These are phyloP conservation scores for Epinephelus awoara DNA, from an alignment of 2,797 vertebrate species.

Conservation along the genomic window DNA sequence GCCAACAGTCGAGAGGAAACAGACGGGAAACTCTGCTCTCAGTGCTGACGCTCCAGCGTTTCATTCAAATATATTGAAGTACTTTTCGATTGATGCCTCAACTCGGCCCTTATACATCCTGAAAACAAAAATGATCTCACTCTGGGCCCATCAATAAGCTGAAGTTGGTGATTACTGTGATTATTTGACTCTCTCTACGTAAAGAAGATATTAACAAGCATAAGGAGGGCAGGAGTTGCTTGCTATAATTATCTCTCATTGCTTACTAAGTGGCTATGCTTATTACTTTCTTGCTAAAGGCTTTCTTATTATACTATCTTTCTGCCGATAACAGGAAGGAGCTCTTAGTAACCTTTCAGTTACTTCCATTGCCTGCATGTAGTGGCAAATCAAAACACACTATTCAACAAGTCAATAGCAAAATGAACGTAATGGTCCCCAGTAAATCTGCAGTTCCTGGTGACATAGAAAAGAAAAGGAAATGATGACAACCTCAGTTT, in stretches of 20 bases:
- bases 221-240: not conserved
- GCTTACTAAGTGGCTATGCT: not conserved
- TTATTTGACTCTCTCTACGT: conserved; percentile 1
- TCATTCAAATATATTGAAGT: conserved; percentile 8
- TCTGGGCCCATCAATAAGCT: not conserved
- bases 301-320: conserved; percentile 4
- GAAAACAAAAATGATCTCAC: not conserved
- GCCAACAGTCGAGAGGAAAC: conserved; percentile 37
- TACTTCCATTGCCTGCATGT: not conserved
- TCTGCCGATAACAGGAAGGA: not conserved
- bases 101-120: not conserved
- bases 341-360: not conserved
- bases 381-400: not conserved
- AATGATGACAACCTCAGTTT: not conserved
- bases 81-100: not conserved
- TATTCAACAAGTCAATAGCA: not conserved
- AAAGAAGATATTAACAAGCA: conserved; percentile 3
- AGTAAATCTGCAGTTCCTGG: not conserved
- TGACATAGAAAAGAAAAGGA: not conserved
- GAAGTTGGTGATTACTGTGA: conserved; percentile 11
- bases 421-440: not conserved
- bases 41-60: not conserved
- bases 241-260: not conserved
- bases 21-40: conserved; percentile 31
- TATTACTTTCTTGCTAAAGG: conserved; percentile 1